Conservation (phyloP, 2,888 invertebrate genomes). For the Limnephilus auricula region DNA sequence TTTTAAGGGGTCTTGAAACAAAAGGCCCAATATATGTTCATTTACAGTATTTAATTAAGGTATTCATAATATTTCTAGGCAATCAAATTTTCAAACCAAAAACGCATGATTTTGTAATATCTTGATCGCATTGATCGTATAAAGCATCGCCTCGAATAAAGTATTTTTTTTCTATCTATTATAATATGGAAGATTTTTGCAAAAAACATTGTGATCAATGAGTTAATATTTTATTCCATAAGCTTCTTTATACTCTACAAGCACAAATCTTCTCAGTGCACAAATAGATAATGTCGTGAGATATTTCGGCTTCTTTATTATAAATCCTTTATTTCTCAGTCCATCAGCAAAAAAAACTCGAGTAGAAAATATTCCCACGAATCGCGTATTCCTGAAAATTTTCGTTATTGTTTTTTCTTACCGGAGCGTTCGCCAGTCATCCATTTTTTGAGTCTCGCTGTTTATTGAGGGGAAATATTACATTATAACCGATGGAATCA, state of each 20-base stretch:
- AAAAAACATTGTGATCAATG: no score
- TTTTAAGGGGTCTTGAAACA: neutral
- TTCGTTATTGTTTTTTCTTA: constrained; percentile 58
- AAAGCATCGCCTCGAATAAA: no score
- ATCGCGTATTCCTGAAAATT: constrained; percentile 33
- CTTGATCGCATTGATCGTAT: no score
- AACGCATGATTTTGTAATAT: no score
- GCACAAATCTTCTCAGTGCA: neutral
- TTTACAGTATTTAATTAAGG: no score
- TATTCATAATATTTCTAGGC: no score
- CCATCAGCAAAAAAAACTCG: constrained; percentile 26
- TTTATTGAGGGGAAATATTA: constrained; percentile 51
- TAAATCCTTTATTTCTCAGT: neutral
- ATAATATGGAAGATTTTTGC: no score
- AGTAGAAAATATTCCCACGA: neutral
- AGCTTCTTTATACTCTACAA: neutral
- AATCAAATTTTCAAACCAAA: no score
- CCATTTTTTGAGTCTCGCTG: constrained; percentile 41
- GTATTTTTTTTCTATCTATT: no score
- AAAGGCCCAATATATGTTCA: no score
- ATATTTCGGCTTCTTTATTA: neutral
- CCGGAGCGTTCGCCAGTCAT: constrained; percentile 45
- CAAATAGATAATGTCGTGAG: neutral
- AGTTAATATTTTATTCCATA: no score
- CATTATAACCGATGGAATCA: constrained; percentile 18